These are phyloP conservation scores for Molanna angustata DNA, from an alignment of 2,888 invertebrate genomes.

Conservation along the genomic window DNA sequence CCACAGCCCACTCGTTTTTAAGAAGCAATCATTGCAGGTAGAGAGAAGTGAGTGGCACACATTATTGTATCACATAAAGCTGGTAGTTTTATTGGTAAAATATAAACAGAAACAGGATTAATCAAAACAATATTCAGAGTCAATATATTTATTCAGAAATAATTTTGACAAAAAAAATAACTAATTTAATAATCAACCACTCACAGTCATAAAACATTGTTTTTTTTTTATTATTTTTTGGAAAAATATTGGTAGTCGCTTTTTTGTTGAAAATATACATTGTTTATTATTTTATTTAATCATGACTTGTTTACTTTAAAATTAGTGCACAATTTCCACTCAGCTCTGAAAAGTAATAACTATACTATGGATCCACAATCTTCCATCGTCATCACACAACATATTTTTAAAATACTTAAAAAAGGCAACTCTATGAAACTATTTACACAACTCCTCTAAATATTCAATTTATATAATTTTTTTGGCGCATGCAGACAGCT, in stretches of 20 bases:
- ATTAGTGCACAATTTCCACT: neutral
- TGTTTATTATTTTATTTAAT: neutral
- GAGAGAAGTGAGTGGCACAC: too few relatives aligned
- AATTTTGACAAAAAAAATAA: slow-evolving; percentile 3
- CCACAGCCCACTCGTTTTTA: too few relatives aligned
- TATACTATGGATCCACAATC: slow-evolving; percentile 4
- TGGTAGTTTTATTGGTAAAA: too few relatives aligned
- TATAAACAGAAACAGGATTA: too few relatives aligned
- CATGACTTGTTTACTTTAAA: neutral
- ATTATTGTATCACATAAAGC: too few relatives aligned
- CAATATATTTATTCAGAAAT: slow-evolving; percentile 3
- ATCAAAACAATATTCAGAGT: neutral
- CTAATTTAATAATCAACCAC: neutral
- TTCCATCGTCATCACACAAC: too few relatives aligned
- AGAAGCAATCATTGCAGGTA: too few relatives aligned
- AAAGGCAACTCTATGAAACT: slow-evolving; percentile 20
- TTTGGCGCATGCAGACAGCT: slow-evolving; percentile 29
- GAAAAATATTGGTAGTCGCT: neutral
- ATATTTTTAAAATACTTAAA: too few relatives aligned
- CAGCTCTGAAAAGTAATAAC: neutral
- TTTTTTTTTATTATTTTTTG: neutral
- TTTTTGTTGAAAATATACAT: neutral
- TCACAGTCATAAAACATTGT: slow-evolving; percentile 3
- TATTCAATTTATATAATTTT: slow-evolving; percentile 19
- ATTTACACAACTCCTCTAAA: slow-evolving; percentile 26